These are phyloP conservation scores for Agrotis exclamationis DNA, from an alignment of 2,888 invertebrate species.

Conservation along the genomic window DNA sequence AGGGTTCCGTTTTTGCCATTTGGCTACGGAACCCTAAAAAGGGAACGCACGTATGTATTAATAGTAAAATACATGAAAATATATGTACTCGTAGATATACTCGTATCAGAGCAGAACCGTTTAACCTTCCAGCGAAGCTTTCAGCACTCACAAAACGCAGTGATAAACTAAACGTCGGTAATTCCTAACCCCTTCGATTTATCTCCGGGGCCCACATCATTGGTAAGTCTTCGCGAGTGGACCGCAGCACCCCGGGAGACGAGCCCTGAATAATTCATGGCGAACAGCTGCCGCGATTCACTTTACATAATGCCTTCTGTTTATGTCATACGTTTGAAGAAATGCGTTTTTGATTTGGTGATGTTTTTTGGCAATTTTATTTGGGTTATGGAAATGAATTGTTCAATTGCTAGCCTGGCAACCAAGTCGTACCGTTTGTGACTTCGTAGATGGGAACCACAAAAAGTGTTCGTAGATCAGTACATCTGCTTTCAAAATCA, in stretches of 20 bases:
- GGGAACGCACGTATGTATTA: too few species aligned
- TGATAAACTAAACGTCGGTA: conserved; percentile 43
- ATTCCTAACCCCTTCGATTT: conserved; percentile 43
- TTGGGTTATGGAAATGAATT: conserved; percentile 6
- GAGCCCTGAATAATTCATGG: conserved; percentile 55
- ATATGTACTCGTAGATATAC: too few species aligned
- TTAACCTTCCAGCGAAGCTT: neutral
- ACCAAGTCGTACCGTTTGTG: neutral
- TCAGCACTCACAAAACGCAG: conserved; percentile 24
- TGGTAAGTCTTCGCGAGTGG: conserved; percentile 48
- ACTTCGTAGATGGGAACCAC: neutral
- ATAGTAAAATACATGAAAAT: too few species aligned
- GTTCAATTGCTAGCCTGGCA: neutral
- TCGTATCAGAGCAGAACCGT: too few species aligned
- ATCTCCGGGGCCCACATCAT: conserved; percentile 28
- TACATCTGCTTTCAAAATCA: too few species aligned
- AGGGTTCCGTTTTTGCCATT: too few species aligned
- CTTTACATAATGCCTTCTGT: conserved; percentile 65
- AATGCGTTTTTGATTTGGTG: conserved; percentile 51
- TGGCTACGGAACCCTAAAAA: too few species aligned
- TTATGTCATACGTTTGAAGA: conserved; percentile 51
- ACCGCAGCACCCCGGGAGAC: conserved; percentile 33
- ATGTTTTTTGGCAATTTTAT: conserved; percentile 7
- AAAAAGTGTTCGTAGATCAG: too few species aligned
- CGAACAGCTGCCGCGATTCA: conserved; percentile 56